Evolutionary conservation across 2,113 vertebrate genomes (phyloP), one percentile per base, ranked within the genome.

Genomic region (Python bivittatus): DNA sequence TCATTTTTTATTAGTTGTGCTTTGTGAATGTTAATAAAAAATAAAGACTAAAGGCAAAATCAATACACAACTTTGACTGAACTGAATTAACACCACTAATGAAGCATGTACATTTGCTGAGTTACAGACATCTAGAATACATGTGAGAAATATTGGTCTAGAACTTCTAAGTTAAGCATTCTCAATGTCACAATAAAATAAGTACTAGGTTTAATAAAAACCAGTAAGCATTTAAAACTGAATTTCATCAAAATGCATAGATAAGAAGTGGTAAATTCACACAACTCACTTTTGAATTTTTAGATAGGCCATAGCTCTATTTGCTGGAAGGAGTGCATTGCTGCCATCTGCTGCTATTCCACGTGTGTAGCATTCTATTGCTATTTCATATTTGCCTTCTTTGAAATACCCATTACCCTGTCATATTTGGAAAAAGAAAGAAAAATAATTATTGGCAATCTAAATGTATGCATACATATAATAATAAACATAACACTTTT

Each of bases 401-500:
- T 99, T 99, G 96, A 99, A 99, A 96, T 99, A 99, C 58, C 97
- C 98, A 17, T 99, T 99, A 13, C 99, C 99, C 99, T 99, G 89
- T 61, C 61, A 88, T 2, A 90, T 84, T 91, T 83, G 42, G 13
- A 44, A 22, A 53, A 20, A 84, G 38, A 42, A 61, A 56, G 33
- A 68, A 33, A 72, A 58, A 57, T 12, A 42, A 64, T 68, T 13
- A 84, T 38, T 42, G 33, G 25, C 52, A 61, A 27, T 85, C 23
- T 90, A 57, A 60, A 60, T 27, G 53, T 53, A n/a, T 60, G 84
- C n/a, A 84, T 38, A 42, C n/a, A 72, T 42, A 20, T 48, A 83
- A 58, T n/a, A 84, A 12, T 53, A 38, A 72, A 92, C n/a, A 33
- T 13, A 29, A 91, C 5, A 33, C 29, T 11, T 56, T 86, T 52